phyloP scores from a whole-genome alignment of 2,888 invertebrate species.

The Myopa tessellatipennis region DNA sequence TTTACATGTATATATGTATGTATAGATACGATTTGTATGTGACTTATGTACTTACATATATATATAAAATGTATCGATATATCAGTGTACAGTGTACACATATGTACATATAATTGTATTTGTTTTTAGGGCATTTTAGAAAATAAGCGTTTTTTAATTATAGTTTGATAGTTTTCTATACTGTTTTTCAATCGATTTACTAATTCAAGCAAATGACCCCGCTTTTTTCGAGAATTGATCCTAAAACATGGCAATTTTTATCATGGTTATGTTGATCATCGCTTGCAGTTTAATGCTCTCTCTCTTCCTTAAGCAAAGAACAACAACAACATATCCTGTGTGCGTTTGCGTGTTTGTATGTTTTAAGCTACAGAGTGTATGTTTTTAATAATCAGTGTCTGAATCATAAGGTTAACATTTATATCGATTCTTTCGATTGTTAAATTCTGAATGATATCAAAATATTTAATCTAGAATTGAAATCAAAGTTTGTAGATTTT shows the following conservation, averaged over 20 bases:
- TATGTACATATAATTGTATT: neutral
- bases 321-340: too few relatives aligned
- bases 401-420: too few relatives aligned
- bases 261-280: too few relatives aligned
- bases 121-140: slow-evolving; percentile 30
- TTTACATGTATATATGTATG: neutral
- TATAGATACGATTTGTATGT: neutral
- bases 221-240: slow-evolving; percentile 3
- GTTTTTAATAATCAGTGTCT: too few relatives aligned
- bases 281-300: too few relatives aligned
- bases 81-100: slow-evolving; percentile 22
- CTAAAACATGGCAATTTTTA: neutral
- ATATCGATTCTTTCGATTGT: too few relatives aligned
- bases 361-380: too few relatives aligned
- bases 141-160: slow-evolving; percentile 35
- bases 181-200: neutral
- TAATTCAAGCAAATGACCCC: neutral
- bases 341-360: too few relatives aligned
- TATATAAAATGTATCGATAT: neutral
- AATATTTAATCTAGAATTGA: too few relatives aligned
- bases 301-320: too few relatives aligned
- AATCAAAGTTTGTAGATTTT: too few relatives aligned
- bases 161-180: slow-evolving; percentile 12
- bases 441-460: too few relatives aligned
- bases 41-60: neutral